These are phyloP conservation scores for Notiomystis cincta DNA, from an alignment of 2,113 vertebrate genomes.

Conservation along the genomic window DNA sequence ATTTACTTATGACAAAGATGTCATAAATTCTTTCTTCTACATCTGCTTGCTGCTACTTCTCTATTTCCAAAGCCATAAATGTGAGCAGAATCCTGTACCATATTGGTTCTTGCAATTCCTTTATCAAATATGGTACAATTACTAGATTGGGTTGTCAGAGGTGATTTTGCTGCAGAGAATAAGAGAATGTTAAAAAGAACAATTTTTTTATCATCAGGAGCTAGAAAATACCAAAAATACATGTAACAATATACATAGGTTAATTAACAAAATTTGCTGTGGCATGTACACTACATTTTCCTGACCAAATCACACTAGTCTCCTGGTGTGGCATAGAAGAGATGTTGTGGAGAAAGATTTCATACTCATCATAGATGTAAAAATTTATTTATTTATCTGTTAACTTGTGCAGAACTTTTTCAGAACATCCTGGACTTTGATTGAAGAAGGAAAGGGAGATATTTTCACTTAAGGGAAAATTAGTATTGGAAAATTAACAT, in stretches of 20 bases:
- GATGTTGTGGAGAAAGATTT: background rate
- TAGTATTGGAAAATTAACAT: background rate
- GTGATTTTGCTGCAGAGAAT: background rate
- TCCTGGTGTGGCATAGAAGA: background rate
- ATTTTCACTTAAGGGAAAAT: background rate
- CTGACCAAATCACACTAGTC: background rate
- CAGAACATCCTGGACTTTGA: background rate
- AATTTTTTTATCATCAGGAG: background rate
- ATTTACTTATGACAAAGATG: background rate
- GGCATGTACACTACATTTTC: background rate
- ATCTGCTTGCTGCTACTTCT: background rate
- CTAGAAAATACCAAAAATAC: background rate
- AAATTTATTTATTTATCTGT: background rate
- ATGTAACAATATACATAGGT: background rate
- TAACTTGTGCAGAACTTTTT: background rate
- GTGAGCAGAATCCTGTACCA: background rate
- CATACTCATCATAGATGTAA: background rate
- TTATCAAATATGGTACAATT: background rate
- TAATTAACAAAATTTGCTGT: background rate
- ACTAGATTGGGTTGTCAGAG: background rate
- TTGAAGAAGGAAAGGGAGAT: background rate
- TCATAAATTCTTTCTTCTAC: background rate
- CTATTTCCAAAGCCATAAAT: background rate
- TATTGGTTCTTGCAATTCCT: background rate
- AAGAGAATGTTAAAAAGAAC: background rate